Evolutionary conservation across 2,797 vertebrate genomes (phyloP), one percentile per base, ranked within the genome.

Genomic region (Liparis tanakae): DNA sequence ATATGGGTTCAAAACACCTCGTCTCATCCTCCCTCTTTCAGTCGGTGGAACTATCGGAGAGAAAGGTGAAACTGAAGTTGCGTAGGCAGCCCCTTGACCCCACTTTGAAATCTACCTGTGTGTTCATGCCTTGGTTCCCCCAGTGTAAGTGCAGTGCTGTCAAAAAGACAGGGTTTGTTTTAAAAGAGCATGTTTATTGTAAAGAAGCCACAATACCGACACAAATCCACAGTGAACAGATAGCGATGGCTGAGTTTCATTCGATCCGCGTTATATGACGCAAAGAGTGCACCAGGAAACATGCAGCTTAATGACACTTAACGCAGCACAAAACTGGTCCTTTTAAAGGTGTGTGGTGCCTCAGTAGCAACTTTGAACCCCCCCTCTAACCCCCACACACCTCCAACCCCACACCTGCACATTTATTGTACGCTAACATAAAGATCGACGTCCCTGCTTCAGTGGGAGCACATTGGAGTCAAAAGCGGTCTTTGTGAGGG

Each of bases 71-170:
- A 79, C 14, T 70, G 62, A 79, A 67, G 61, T 41, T 67, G 30
- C 39, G 61, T 3, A 51, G 72, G 60, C 67, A 68, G 55, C 65
- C 72, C 65, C 62, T 77, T 86, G 70, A 86, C 79, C 78, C 79
- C 59, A 65, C 76, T 69, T 75, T 86, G 74, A 86, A 79, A 68
- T 72, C 73, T 77, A 80, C 81, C 70, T 80, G 78, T 87, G 87
- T 83, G 64, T 64, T 58, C 76, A 70, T 74, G 77, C 68, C 83
- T 77, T 14, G 60, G 72, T 71, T 67, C 59, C 80, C 73, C 79
- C 76, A 6, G 64, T 67, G 77, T 69, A 77, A 85, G 83, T 76
- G 82, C 58, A 83, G 75, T 61, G 20, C 77, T 78, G 63, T 60
- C 53, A 74, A 59, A 81, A 72, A 76, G 48, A 6, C 18, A 64